Evolutionary conservation across 2,797 vertebrate genomes (phyloP), one percentile per base, ranked within the genome.

Genomic region (Champsocephalus gunnari): DNA sequence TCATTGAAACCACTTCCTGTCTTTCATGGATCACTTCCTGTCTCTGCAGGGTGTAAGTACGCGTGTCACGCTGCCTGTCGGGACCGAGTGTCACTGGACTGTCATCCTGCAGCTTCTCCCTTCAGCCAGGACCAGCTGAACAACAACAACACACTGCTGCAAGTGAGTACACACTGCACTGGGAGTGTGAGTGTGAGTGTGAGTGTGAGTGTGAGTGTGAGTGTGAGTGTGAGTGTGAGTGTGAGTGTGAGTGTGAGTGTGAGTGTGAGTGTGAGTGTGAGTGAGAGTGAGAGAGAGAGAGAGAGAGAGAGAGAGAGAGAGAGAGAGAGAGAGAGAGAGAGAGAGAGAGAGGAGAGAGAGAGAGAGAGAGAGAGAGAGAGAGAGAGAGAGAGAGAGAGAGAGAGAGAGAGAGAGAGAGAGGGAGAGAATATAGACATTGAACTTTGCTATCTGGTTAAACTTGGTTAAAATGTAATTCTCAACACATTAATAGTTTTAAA

Each of bases 21-120:
- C 34, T 9, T 38, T 38, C 34, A 38, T 38, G 34, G 34, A 38
- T 38, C 34, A 38, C 34, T 51, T 71, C 1, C 0, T 83, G 12
- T 71, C 5, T 57, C 48, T 63, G 66, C 87, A 94, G 93, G 90
- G 12, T 94, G 93, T 81, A 94, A 91, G 44, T 94, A 92, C 24
- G 0, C 88, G 0, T 94, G 93, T 76, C 93, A 94, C 75, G 21
- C 90, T 3, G 71, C 80, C 0, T 94, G 93, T 84, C 82, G 86
- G 66, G 82, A 88, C 56, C 24, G 48, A 59, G 92, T 94, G 64
- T 78, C 84, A 0, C 83, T 94, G 62, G 92, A 94, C 82, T 94
- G 93, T 82, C 85, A 92, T 0, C 72, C 90, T 68, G 85, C 78
- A 16, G 62, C 75, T 0, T 80, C 83, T 0, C 71, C 77, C 2